These are phyloP conservation scores for Drosophila novamexicana DNA, from an alignment of 1,140 invertebrate species.

Conservation along the genomic window DNA sequence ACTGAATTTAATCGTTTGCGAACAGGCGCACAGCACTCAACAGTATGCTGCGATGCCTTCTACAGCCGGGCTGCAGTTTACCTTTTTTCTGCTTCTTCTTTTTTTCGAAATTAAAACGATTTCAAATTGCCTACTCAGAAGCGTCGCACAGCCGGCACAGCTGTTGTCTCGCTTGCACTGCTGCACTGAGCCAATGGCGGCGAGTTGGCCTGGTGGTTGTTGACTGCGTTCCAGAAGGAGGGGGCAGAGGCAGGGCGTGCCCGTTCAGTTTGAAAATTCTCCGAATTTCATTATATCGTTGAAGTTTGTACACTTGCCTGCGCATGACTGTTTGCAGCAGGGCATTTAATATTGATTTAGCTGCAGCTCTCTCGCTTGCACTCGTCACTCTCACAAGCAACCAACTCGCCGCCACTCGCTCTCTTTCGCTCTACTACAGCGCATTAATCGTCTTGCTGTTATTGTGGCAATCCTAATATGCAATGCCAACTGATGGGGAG, in stretches of 20 bases:
- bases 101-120: conserved; percentile 74
- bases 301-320: neutral
- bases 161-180: conserved; percentile 57
- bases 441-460: conserved; percentile 82
- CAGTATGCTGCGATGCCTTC: conserved; percentile 31
- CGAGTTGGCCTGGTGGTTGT: conserved; percentile 3
- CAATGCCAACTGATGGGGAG: conserved; percentile 76
- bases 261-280: conserved; percentile 6
- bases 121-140: conserved; percentile 63
- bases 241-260: neutral
- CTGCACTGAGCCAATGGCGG: conserved; percentile 5
- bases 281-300: conserved; percentile 28
- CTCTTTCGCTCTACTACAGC: conserved; percentile 7
- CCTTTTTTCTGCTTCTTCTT: neutral
- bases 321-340: conserved; percentile 45
- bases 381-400: conserved; percentile 18
- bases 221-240: neutral
- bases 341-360: conserved; percentile 8
- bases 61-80: conserved; percentile 37
- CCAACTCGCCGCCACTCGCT: neutral
- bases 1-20: conserved; percentile 85
- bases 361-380: conserved; percentile 49
- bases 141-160: conserved; percentile 11
- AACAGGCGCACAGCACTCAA: conserved; percentile 76
- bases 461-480: conserved; percentile 82